Base-by-base conservation (phyloP, 2,113 vertebrate species). In the Paratilapia polleni region DNA sequence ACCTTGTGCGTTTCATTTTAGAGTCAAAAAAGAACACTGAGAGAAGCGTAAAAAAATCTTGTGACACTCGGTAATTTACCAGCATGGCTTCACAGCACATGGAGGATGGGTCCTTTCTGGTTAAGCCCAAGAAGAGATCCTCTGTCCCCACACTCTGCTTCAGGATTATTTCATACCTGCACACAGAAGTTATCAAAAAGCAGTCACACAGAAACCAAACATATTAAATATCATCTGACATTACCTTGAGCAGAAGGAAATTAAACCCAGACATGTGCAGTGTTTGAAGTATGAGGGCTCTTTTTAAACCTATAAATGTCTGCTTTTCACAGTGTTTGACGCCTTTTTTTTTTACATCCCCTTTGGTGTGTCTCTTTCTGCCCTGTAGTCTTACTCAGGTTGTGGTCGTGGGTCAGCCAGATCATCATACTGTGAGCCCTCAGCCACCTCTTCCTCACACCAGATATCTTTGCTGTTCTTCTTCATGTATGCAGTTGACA, bases 81-180 rank as follows among this genome's bases (percentile, higher is more conserved):
- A 98, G 93, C 90, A 99, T 93, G 59, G 97, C 96, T 52, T 98
- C 96, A 93, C 98, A 99, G 90, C 97, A 97, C 88, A 98, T 97
- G 54, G 97, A 97, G 28, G 98, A 99, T 4, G 96, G 91, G 31
- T 99, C 95, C 84, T 98, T 99, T 84, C 96, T 83, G 24, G 90
- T 97, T 93, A 98, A 89, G 28, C 97, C 97, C 83, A 99, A 93
- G 94, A 98, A 99, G 34, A 99, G 6, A 64, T 99, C 97, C 78
- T 99, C 97, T 22, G 97, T 96, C 59, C 97, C 96, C 88, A 99
- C 97, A 15, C 87, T 93, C 87, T 99, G 98, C 90, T 97, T 97
- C 94, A 98, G 95, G 62, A 97, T 85, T 60, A 99, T 94, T 81
- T 98, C 96, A 94, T 97, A 98, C 68, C 98, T 99, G 93, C 68